Conservation (phyloP, 2,113 vertebrate species). For the Tretioscincus oriximinensis region DNA sequence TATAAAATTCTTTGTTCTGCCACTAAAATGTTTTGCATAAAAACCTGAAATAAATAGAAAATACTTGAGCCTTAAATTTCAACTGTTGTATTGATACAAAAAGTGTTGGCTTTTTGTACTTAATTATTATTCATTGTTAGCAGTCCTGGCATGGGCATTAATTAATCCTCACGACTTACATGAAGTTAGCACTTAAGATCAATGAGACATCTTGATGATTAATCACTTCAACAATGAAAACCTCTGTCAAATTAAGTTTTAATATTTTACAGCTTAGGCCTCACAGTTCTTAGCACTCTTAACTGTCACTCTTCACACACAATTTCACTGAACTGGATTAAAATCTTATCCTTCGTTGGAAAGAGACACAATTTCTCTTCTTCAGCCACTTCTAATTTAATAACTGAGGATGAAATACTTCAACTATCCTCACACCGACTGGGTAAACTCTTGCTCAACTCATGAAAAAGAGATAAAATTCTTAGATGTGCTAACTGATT, state of each 20-base stretch:
- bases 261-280: constrained; percentile 19
- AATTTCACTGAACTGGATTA: constrained; percentile 18
- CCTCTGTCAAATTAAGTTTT: constrained; percentile 31
- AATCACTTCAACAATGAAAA: not conserved
- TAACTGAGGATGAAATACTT: not conserved
- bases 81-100: not conserved
- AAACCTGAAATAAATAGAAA: not conserved
- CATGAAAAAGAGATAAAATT: too few species aligned
- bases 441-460: too few species aligned
- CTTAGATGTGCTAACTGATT: not conserved
- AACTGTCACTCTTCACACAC: not conserved
- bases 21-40: not conserved
- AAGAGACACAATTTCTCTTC: not conserved
- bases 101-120: not conserved
- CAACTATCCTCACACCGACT: too few species aligned
- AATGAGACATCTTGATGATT: not conserved
- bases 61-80: not conserved
- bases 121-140: not conserved
- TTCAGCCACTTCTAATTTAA: not conserved
- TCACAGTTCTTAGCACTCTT: not conserved
- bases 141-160: not conserved
- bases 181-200: not conserved
- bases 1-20: not conserved
- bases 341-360: not conserved
- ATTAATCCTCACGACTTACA: not conserved